A percentile compares a stretch with the other conserved stretches of the same genome.
Conservation (phyloP, 2,888 invertebrate genomes). For the Lithosia quadra region DNA sequence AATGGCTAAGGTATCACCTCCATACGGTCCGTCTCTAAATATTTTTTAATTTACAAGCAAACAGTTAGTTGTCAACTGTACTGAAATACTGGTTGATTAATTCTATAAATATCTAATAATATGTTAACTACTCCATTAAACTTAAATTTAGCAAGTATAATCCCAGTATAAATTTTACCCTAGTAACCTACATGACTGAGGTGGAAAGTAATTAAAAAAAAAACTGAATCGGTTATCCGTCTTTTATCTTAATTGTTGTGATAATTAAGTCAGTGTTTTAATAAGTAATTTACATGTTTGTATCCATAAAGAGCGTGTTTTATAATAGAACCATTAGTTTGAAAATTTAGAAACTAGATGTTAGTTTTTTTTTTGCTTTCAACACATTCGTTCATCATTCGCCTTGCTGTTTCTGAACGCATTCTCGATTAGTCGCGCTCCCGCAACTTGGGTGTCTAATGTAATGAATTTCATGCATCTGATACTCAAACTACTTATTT, state of each 20-base stretch:
- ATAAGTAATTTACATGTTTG: constrained; percentile 7
- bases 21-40: no score
- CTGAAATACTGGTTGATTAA: no score
- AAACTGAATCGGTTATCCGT: neutral
- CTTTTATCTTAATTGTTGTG: neutral
- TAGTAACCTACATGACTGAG: neutral
- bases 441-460: constrained; percentile 76
- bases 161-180: neutral
- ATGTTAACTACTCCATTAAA: neutral
- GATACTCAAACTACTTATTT: constrained; percentile 60
- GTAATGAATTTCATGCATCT: constrained; percentile 74
- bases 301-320: constrained; percentile 9
- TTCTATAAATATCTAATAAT: neutral
- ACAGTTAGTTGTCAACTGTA: no score
- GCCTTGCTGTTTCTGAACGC: constrained; percentile 40
- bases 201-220: neutral
- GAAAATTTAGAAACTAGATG: neutral
- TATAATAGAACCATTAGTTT: constrained; percentile 3
- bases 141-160: neutral
- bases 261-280: constrained; percentile 1
- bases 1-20: no score
- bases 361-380: neutral
- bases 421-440: constrained; percentile 64
- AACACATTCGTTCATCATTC: constrained; percentile 41
- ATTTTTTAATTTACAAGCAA: no score